These are phyloP conservation scores for Dinoponera quadriceps DNA, from an alignment of 1,140 invertebrate species.

Conservation along the genomic window DNA sequence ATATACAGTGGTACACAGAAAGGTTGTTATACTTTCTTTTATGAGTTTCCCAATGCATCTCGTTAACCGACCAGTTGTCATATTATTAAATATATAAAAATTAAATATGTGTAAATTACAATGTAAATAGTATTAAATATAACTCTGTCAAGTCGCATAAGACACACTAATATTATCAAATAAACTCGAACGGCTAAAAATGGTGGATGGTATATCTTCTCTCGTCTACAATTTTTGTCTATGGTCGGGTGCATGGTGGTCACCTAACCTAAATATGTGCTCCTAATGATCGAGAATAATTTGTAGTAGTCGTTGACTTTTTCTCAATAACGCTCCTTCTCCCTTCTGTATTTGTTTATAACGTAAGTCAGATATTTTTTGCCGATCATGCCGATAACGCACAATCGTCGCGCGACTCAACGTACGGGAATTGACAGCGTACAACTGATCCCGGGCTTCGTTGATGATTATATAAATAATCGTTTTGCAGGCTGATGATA, in stretches of 20 bases:
- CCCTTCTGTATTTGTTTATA: not conserved
- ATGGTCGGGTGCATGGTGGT: not conserved
- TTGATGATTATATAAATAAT: slow-evolving; percentile 34
- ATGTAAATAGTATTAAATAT: too few species aligned
- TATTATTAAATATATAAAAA: too few species aligned
- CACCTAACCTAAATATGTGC: slow-evolving; percentile 37
- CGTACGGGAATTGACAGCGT: not conserved
- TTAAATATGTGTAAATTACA: too few species aligned
- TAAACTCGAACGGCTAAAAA: too few species aligned
- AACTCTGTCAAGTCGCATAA: too few species aligned
- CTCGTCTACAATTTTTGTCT: not conserved
- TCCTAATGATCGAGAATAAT: not conserved
- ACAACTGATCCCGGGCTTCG: not conserved
- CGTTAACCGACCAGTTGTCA: too few species aligned
- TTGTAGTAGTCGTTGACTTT: slow-evolving; percentile 8
- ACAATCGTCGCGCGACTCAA: not conserved
- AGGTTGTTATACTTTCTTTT: too few species aligned
- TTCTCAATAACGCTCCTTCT: not conserved
- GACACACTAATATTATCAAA: too few species aligned
- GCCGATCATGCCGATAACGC: not conserved
- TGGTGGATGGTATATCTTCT: too few species aligned
- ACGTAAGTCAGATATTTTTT: not conserved
- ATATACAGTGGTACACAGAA: too few species aligned
- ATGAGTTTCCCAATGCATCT: too few species aligned
- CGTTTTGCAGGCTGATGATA: slow-evolving; percentile 23